Evolutionary conservation across 1,140 invertebrate species (phyloP).

Genomic region (Halesus radiatus): DNA sequence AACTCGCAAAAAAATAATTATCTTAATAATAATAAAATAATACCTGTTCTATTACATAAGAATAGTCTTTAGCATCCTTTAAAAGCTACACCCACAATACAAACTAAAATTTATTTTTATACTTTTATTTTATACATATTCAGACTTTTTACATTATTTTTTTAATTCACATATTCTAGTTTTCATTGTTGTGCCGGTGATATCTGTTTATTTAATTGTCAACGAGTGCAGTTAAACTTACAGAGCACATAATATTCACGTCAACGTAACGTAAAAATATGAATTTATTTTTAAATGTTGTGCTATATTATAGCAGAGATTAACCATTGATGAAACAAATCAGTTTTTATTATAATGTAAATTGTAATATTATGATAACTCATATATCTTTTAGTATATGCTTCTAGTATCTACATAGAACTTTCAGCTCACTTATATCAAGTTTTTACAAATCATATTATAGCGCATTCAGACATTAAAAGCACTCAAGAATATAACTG

Average conservation of each 20-base stretch:
- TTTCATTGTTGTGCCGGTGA: no score
- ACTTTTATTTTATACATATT: no score
- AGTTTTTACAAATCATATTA: background rate
- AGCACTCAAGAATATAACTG: background rate
- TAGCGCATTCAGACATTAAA: background rate
- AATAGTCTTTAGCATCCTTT: background rate
- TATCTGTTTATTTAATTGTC: no score
- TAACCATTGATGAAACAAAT: no score
- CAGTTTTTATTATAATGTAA: no score
- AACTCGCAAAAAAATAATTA: background rate
- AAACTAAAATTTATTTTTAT: background rate
- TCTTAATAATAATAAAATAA: constrained; percentile 35
- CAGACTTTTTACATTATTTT: no score
- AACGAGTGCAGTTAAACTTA: no score
- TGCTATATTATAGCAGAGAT: no score
- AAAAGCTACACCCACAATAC: background rate
- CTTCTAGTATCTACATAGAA: background rate
- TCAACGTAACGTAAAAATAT: no score
- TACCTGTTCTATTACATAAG: constrained; percentile 17
- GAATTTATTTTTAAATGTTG: no score
- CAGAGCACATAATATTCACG: no score
- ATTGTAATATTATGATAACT: background rate
- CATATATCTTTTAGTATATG: background rate
- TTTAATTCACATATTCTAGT: no score
- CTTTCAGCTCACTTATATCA: background rate